A percentile compares a stretch with the other conserved stretches of the same genome.
Conservation (phyloP, 2,888 invertebrate genomes). For the Quadriops clusia region DNA sequence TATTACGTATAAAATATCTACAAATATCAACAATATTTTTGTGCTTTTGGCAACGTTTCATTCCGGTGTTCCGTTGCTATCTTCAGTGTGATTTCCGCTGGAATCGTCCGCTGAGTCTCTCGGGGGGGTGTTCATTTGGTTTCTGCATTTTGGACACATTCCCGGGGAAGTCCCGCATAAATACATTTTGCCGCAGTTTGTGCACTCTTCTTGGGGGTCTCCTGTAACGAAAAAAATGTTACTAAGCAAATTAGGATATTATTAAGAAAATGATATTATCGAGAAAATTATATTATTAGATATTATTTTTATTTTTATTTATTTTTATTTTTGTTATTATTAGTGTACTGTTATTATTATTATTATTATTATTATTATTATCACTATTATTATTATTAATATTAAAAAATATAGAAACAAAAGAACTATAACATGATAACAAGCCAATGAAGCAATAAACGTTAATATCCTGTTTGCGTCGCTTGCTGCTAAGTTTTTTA, state of each 20-base stretch:
- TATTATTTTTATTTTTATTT: too few relatives aligned
- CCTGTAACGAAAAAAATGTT: conserved; percentile 36
- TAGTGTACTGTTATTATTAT: too few relatives aligned
- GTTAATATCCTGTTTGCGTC: too few relatives aligned
- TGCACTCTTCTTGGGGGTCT: conserved; percentile 48
- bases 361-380: too few relatives aligned
- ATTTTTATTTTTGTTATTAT: too few relatives aligned
- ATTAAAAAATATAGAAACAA: too few relatives aligned
- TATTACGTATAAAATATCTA: too few relatives aligned
- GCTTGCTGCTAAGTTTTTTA: too few relatives aligned
- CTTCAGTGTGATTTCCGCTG: conserved; percentile 29
- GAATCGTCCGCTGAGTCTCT: conserved; percentile 28
- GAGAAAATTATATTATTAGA: neutral
- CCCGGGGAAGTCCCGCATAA: conserved; percentile 24
- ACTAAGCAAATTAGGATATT: too few relatives aligned
- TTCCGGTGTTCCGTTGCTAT: conserved; percentile 26
- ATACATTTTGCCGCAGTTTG: conserved; percentile 45
- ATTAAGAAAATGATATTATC: neutral
- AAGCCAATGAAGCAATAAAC: too few relatives aligned
- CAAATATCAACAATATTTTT: neutral
- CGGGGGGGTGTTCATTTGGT: conserved; percentile 17
- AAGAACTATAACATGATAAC: too few relatives aligned
- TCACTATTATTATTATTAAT: too few relatives aligned
- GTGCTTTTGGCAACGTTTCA: conserved; percentile 11
- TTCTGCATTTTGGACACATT: conserved; percentile 23